These are phyloP conservation scores for Seira ritae DNA, from an alignment of 2,888 invertebrate species.

Conservation along the genomic window DNA sequence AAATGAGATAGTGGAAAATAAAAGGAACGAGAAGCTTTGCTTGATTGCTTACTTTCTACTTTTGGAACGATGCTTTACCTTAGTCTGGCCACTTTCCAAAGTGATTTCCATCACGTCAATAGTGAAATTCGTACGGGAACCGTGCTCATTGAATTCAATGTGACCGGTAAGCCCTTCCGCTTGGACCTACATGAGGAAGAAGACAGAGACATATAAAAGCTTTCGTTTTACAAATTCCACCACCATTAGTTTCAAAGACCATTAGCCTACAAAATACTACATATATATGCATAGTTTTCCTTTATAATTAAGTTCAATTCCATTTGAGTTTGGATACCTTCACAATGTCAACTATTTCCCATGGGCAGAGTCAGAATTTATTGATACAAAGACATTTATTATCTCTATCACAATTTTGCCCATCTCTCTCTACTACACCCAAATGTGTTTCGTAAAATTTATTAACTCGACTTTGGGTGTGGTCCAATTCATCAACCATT, in stretches of 20 bases:
- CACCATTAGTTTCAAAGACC: neutral
- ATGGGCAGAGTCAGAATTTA: neutral
- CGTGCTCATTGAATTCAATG: conserved; percentile 92
- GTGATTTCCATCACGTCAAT: conserved; percentile 95
- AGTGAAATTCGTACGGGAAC: conserved; percentile 90
- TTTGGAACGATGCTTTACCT: conserved; percentile 67
- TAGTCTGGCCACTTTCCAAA: conserved; percentile 76
- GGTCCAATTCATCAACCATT: conserved; percentile 52
- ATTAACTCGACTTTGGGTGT: conserved; percentile 36
- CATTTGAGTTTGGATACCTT: conserved; percentile 3
- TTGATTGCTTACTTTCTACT: conserved; percentile 20
- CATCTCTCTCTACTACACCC: neutral
- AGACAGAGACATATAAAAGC: conserved; percentile 10
- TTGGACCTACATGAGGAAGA: conserved; percentile 83
- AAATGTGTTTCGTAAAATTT: conserved; percentile 6
- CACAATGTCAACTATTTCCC: neutral
- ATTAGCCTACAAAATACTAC: neutral
- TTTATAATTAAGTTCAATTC: conserved; percentile 10
- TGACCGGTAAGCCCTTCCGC: conserved; percentile 93
- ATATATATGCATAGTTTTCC: neutral
- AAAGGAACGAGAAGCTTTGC: neutral
- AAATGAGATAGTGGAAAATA: neutral
- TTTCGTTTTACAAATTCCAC: conserved; percentile 11
- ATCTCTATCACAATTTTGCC: neutral
- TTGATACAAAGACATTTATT: neutral